These are phyloP conservation scores for Edolisoma coerulescens DNA, from an alignment of 2,113 vertebrate species.

Conservation along the genomic window DNA sequence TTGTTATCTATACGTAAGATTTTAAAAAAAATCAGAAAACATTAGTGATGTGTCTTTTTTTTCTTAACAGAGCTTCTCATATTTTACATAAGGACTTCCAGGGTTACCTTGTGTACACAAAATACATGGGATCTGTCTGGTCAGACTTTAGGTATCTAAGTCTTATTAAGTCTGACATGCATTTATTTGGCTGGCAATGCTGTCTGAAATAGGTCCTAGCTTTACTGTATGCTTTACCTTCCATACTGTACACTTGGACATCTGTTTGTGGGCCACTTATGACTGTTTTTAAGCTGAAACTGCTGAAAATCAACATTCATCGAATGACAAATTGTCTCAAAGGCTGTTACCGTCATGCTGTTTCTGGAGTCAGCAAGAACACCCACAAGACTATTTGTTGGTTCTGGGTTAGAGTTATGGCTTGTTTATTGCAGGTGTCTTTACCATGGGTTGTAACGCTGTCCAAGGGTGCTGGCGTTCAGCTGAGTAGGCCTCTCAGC, in stretches of 20 bases:
- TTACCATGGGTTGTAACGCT: neutral
- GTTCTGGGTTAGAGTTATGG: neutral
- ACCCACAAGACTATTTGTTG: neutral
- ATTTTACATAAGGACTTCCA: neutral
- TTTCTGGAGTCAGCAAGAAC: neutral
- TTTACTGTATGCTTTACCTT: neutral
- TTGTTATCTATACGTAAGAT: neutral
- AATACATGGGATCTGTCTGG: neutral
- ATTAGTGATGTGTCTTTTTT: neutral
- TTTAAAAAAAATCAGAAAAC: neutral
- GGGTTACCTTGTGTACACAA: neutral
- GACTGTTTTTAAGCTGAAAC: neutral
- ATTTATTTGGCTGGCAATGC: neutral
- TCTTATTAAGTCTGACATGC: neutral
- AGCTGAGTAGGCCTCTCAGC: neutral
- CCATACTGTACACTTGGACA: neutral
- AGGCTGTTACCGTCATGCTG: neutral
- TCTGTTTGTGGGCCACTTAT: neutral
- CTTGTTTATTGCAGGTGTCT: neutral
- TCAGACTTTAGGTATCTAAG: neutral
- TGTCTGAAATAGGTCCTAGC: neutral
- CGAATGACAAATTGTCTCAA: neutral
- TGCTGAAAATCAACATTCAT: neutral
- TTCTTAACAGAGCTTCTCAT: neutral
- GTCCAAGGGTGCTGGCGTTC: neutral